Base-by-base conservation (phyloP, 2,888 invertebrate genomes). In the Arge pagana region DNA sequence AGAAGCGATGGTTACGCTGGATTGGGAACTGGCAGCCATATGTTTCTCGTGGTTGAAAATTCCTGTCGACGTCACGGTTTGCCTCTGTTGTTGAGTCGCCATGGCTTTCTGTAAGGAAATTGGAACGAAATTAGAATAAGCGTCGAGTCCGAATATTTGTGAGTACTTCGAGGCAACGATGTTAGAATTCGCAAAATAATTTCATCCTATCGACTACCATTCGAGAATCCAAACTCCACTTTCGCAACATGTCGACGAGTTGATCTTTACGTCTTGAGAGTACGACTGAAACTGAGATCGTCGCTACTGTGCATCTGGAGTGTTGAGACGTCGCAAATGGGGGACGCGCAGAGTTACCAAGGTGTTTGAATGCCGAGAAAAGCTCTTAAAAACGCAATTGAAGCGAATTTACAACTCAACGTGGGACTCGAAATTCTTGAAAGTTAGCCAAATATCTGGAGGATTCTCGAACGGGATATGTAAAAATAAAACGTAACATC, bases 1-100 rank as follows among this genome's bases (percentile, higher is more conserved):
- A 60, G 86, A 84, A 21, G 87, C 88, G 68, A 90, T 87, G 15
- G 87, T 89, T 76, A 89, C 86, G 71, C 89, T 91, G 5, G 90
- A 88, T 67, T 90, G 88, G 15, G 85, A 83, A 33, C 84, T 84
- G 7, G 85, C 82, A n/a, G 90, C 86, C 58, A 88, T 83, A 66
- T 88, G 88, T 67, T 89, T 89, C 69, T 86, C 85, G 62, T 86
- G 86, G 72, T 90, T 91, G 69, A 86, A 88, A 70, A 90, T 86
- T 19, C 90, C 90, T 54, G 85, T 85, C 15, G 90, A 85, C 3
- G 90, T 90, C 64, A 90, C 86, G 2, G 88, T 90, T 74, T 89
- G 90, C 35, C 88, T 82, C 62, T 91, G 89, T 68, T 92, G 89
- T 56, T 88, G 86, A 48, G 87, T 85, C 31, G 77, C 76, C 74